Conservation (phyloP, 2,113 vertebrate species). For the Nycticebus coucang region DNA sequence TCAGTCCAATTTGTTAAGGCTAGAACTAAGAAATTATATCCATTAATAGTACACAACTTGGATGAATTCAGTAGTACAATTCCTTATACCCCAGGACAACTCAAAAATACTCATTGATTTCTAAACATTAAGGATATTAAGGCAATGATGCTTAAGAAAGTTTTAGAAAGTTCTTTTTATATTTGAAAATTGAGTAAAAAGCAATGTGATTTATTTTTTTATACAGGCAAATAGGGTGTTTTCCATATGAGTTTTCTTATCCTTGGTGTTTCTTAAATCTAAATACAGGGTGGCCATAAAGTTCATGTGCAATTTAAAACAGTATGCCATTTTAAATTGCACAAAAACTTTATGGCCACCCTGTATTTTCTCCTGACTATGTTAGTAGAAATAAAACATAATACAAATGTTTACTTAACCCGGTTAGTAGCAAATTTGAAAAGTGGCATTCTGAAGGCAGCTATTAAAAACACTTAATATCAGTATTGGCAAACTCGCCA, state of each 20-base stretch:
- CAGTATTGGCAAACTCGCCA: neutral
- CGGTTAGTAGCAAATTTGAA: constrained; percentile 59
- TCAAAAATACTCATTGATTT: constrained; percentile 46
- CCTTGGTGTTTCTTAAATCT: constrained; percentile 74
- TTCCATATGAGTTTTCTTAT: constrained; percentile 47
- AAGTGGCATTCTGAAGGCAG: neutral
- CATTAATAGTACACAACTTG: constrained; percentile 45
- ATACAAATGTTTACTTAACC: constrained; percentile 69
- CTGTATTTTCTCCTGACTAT: constrained; percentile 73
- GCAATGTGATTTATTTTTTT: constrained; percentile 15
- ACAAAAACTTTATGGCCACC: too few species aligned
- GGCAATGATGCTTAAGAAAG: neutral
- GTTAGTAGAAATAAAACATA: constrained; percentile 70
- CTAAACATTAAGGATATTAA: constrained; percentile 23
- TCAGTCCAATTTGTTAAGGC: constrained; percentile 29
- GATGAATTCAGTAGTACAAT: neutral
- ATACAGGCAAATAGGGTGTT: neutral
- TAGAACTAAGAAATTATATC: constrained; percentile 26
- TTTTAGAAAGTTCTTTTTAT: constrained; percentile 47
- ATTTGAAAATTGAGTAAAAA: constrained; percentile 56
- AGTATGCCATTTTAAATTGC: too few species aligned
- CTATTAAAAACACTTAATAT: neutral
- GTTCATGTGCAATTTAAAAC: too few species aligned
- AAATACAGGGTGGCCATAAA: neutral
- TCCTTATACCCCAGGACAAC: neutral